Evolutionary conservation across 2,797 vertebrate genomes (phyloP).

Genomic region (Mormyrus proboscirostris): DNA sequence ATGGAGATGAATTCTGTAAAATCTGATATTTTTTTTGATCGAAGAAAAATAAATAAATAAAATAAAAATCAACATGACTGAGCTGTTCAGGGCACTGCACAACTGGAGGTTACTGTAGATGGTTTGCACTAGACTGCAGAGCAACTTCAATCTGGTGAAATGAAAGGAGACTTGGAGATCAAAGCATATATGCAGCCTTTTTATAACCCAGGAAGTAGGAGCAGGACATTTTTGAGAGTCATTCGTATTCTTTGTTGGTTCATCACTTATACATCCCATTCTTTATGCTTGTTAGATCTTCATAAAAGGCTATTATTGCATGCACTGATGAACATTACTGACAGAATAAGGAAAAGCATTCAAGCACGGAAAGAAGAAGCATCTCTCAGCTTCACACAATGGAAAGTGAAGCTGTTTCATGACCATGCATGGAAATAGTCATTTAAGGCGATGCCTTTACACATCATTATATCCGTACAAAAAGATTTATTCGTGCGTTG

Average conservation of each 20-base stretch:
- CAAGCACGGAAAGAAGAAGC: neutral
- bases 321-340: neutral
- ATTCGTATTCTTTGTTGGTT: neutral
- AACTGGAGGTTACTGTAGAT: neutral
- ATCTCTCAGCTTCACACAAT: neutral
- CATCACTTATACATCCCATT: neutral
- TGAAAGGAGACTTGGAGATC: slow-evolving; percentile 1
- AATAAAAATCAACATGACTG: neutral
- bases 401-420: neutral
- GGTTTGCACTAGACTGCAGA: neutral
- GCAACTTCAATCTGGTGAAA: neutral
- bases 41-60: neutral
- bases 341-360: slow-evolving; percentile 1
- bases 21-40: neutral
- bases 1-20: neutral
- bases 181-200: neutral
- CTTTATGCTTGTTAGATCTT: neutral
- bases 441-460: neutral
- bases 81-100: neutral
- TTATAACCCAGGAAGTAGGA: neutral
- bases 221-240: neutral
- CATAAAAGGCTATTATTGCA: neutral
- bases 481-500: neutral
- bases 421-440: neutral
- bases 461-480: neutral